Percentiles rank a stretch among this genome's conserved stretches.
phyloP scores from a whole-genome alignment of 2,113 vertebrate genomes.

The Proteles cristata region DNA sequence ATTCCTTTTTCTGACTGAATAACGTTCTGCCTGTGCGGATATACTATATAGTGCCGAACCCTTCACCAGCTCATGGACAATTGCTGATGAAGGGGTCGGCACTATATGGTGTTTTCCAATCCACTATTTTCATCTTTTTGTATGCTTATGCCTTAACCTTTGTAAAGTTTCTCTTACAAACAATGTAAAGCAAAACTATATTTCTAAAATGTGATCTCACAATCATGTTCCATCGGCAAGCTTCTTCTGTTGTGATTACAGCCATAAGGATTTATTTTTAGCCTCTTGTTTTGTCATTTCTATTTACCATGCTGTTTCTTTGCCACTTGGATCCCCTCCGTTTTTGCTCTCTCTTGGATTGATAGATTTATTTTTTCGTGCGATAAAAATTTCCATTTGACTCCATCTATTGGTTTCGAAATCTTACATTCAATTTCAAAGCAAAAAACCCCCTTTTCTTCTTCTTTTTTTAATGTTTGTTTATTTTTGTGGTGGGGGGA shows the following conservation, averaged over 20 bases:
- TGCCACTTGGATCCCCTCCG: neutral
- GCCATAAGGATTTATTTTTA: neutral
- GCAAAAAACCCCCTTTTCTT: neutral
- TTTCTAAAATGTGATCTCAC: neutral
- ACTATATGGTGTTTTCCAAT: neutral
- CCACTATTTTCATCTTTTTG: neutral
- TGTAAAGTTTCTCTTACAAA: neutral
- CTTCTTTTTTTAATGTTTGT: too few species aligned
- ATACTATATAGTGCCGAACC: neutral
- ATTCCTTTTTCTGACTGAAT: neutral
- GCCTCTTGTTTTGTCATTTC: constrained; percentile 12
- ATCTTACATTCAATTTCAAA: constrained; percentile 24
- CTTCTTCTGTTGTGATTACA: neutral
- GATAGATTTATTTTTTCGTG: neutral
- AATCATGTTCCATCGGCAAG: neutral
- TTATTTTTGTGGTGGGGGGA: too few species aligned
- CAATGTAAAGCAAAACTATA: neutral
- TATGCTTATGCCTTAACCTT: neutral
- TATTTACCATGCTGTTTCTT: neutral
- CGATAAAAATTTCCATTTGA: neutral
- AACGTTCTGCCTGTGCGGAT: neutral
- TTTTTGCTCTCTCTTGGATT: neutral
- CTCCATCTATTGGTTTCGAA: neutral
- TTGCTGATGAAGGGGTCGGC: neutral
- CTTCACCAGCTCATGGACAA: neutral